Evolutionary conservation across 2,888 invertebrate genomes (phyloP).

Genomic region (Limnephilus auricula): DNA sequence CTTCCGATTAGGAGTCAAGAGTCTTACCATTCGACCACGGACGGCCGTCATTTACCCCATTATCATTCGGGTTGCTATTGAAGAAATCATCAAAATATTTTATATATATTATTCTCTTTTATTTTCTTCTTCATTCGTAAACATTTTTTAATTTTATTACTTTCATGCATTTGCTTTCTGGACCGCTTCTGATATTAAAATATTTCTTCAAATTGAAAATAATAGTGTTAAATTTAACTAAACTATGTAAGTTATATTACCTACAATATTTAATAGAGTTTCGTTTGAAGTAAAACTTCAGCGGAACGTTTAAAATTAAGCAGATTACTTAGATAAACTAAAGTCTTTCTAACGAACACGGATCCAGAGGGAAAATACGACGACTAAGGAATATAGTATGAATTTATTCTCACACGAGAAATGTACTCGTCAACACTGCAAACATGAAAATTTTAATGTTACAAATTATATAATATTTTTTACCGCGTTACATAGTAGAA

Average conservation of each 20-base stretch:
- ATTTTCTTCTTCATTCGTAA: too few relatives aligned
- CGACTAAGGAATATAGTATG: not conserved
- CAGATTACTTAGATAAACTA: not conserved
- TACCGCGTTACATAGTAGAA: not conserved
- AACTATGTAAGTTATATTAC: not conserved
- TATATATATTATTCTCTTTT: too few relatives aligned
- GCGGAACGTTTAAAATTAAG: not conserved
- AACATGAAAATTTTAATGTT: too few relatives aligned
- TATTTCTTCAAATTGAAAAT: not conserved
- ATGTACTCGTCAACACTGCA: too few relatives aligned
- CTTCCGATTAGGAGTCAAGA: too few relatives aligned
- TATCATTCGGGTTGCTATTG: too few relatives aligned
- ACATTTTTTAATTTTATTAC: too few relatives aligned
- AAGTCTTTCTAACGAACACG: not conserved
- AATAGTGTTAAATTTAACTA: not conserved
- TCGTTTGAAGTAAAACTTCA: not conserved
- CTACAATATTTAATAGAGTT: not conserved
- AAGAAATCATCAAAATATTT: too few relatives aligned
- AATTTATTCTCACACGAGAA: not conserved
- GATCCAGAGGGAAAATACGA: not conserved
- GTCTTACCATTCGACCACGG: too few relatives aligned
- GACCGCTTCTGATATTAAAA: not conserved
- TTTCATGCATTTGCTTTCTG: too few relatives aligned
- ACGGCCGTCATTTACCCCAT: too few relatives aligned
- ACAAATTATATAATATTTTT: too few relatives aligned